Conservation (phyloP, 2,113 vertebrate species). For the Tragelaphus strepsiceros region DNA sequence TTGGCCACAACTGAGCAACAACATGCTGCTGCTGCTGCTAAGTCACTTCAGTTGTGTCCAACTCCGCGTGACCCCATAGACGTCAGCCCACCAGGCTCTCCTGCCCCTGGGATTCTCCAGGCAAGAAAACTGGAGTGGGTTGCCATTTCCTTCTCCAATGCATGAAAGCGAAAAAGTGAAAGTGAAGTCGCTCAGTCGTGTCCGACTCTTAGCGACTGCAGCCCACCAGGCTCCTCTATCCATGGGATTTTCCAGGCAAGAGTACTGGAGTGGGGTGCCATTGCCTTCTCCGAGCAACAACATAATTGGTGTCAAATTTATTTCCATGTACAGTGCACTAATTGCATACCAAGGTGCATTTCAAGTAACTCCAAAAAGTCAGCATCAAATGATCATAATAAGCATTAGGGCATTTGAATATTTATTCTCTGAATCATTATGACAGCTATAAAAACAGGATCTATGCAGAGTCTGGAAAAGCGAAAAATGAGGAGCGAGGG, state of each 20-base stretch:
- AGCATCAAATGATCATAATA: conserved; percentile 4
- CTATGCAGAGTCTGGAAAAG: conserved; percentile 30
- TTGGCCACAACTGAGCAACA: not conserved
- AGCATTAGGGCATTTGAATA: not conserved
- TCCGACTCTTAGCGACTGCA: too few relatives aligned
- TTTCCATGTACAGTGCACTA: not conserved
- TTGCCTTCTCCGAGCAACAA: not conserved
- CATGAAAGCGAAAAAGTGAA: too few relatives aligned
- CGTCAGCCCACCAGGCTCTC: too few relatives aligned
- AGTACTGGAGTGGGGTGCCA: too few relatives aligned
- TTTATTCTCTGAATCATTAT: conserved; percentile 41
- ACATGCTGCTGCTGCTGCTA: not conserved
- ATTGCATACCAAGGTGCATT: not conserved
- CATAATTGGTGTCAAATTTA: not conserved
- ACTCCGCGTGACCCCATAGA: too few relatives aligned
- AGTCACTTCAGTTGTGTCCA: too few relatives aligned
- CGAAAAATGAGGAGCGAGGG: conserved; percentile 16
- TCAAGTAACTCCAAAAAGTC: not conserved
- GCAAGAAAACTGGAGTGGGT: too few relatives aligned
- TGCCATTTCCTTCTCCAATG: too few relatives aligned
- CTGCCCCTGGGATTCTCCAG: too few relatives aligned
- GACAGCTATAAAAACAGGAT: conserved; percentile 41
- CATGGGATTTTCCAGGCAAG: too few relatives aligned
- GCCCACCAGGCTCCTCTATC: too few relatives aligned
- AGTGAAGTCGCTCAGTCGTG: too few relatives aligned